Percentiles rank a stretch among this genome's conserved stretches.
Evolutionary conservation across 2,797 vertebrate species (phyloP).

Genomic region (Morus bassanus): DNA sequence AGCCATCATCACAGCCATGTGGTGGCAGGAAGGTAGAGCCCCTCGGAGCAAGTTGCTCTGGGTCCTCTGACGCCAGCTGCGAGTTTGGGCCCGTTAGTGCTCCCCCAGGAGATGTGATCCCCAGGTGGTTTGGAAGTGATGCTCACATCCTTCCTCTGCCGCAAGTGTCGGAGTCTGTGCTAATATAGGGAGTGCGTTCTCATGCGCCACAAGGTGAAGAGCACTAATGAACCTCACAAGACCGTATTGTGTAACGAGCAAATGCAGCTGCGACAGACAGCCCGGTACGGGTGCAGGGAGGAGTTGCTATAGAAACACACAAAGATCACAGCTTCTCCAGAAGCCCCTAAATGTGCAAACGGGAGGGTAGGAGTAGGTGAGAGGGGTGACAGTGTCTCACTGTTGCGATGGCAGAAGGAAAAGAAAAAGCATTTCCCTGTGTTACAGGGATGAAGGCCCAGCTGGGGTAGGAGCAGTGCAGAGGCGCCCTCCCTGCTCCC

Average conservation of each 20-base stretch:
- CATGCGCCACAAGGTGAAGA: neutral
- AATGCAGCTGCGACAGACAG: neutral
- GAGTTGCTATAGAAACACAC: conserved; percentile 54
- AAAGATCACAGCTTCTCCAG: neutral
- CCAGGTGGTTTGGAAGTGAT: neutral
- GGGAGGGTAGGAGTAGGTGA: neutral
- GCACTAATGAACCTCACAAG: neutral
- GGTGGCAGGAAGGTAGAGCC: neutral
- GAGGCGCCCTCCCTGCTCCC: rapidly evolving
- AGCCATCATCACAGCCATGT: rapidly evolving
- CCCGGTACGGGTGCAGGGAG: neutral
- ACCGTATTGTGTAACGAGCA: neutral
- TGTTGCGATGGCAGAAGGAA: neutral
- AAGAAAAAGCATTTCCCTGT: rapidly evolving
- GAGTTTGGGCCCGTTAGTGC: neutral
- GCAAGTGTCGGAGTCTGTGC: rapidly evolving
- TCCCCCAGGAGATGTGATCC: rapidly evolving
- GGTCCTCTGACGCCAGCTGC: neutral
- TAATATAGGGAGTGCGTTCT: neutral
- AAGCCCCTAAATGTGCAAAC: neutral
- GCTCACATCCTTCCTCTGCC: neutral
- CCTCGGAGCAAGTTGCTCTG: neutral
- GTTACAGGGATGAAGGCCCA: rapidly evolving
- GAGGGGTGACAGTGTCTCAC: neutral
- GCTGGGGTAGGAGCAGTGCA: rapidly evolving